Evolutionary conservation across 92 coral and sea anemone genomes (phyloP).

Genomic region (Epizoanthus illoricatus): DNA sequence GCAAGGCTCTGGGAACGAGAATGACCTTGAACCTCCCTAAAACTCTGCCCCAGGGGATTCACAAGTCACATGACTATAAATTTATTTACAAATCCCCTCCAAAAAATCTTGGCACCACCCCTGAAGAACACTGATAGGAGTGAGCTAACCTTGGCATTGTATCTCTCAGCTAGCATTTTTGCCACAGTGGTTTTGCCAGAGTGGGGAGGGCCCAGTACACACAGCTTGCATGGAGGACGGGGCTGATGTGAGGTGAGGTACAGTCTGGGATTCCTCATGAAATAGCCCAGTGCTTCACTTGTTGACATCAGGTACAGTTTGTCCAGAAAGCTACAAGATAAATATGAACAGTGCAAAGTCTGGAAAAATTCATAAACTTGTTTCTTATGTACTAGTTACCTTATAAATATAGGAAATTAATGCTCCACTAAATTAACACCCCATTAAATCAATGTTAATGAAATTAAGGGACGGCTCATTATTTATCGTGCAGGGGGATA

Average conservation of each 20-base stretch:
- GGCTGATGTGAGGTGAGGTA: slow-evolving; percentile 78
- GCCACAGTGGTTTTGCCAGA: slow-evolving; percentile 90
- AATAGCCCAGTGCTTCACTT: slow-evolving; percentile 75
- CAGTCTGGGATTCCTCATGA: slow-evolving; percentile 92
- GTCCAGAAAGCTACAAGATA: slow-evolving; percentile 80
- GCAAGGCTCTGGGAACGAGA: too few species aligned
- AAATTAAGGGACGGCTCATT: too few species aligned
- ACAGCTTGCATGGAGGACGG: slow-evolving; percentile 90
- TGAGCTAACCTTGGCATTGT: slow-evolving; percentile 81
- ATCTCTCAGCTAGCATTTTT: slow-evolving; percentile 70
- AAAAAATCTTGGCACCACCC: too few species aligned
- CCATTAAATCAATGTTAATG: too few species aligned
- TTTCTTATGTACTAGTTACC: background rate
- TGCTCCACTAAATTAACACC: too few species aligned
- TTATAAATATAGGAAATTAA: too few species aligned
- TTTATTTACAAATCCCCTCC: too few species aligned
- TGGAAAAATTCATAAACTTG: background rate
- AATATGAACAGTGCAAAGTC: background rate
- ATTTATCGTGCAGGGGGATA: too few species aligned
- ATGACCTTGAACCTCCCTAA: too few species aligned
- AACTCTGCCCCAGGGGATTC: too few species aligned
- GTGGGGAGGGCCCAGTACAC: slow-evolving; percentile 93
- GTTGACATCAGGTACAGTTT: slow-evolving; percentile 85
- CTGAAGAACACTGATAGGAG: too few species aligned
- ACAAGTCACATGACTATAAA: too few species aligned